Evolutionary conservation across 1,140 invertebrate genomes (phyloP).

Genomic region (Caenorhabditis latens): DNA sequence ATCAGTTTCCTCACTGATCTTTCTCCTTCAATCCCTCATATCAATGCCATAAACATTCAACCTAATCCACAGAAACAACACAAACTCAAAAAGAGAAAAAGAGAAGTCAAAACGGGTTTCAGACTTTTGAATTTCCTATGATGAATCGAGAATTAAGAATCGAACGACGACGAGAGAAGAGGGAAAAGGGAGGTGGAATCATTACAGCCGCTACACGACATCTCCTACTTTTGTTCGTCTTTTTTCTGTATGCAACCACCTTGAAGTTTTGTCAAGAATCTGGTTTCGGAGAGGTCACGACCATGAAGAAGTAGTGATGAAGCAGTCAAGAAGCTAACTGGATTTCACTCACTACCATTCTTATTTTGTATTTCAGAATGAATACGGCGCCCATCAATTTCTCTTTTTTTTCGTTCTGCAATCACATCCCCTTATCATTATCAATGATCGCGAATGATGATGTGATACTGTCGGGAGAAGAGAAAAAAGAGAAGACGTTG

Average conservation of each 20-base stretch:
- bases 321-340: neutral
- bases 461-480: neutral
- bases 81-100: neutral
- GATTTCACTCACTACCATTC: neutral
- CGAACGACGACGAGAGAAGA: conserved; percentile 8
- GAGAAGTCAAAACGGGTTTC: conserved; percentile 12
- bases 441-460: conserved; percentile 12
- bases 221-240: conserved; percentile 42
- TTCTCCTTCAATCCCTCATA: neutral
- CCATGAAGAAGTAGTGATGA: neutral
- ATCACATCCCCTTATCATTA: neutral
- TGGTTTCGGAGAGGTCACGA: conserved; percentile 47
- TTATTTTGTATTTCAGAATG: neutral
- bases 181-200: neutral
- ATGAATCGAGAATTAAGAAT: conserved; percentile 37
- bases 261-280: conserved; percentile 42
- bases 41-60: neutral
- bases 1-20: neutral
- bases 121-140: neutral
- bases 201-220: conserved; percentile 27
- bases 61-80: neutral
- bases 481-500: neutral
- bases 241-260: neutral
- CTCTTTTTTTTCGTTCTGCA: neutral
- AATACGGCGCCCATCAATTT: neutral